A percentile compares a stretch with the other conserved stretches of the same genome.
Evolutionary conservation across 2,797 vertebrate genomes (phyloP).

Genomic region (Anniella stebbinsi): DNA sequence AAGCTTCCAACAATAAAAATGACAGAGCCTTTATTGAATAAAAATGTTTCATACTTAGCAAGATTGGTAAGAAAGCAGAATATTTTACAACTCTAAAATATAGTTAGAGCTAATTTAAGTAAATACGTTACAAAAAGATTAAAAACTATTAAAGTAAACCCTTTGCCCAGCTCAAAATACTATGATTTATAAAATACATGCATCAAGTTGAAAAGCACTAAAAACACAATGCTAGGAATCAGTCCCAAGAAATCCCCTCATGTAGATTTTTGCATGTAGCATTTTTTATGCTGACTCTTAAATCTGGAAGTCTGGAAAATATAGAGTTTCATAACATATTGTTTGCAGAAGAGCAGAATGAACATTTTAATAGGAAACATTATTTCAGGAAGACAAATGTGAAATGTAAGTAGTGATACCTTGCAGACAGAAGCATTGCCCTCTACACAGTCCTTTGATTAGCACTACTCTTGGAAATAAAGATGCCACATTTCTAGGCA

Average conservation of each 20-base stretch:
- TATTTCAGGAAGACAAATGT: conserved; percentile 37
- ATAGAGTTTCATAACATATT: conserved; percentile 47
- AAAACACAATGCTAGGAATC: conserved; percentile 63
- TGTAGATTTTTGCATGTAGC: conserved; percentile 54
- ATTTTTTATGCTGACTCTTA: conserved; percentile 48
- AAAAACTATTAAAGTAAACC: conserved; percentile 66
- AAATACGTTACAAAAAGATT: conserved; percentile 75
- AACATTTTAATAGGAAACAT: conserved; percentile 34
- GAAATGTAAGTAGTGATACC: conserved; percentile 64
- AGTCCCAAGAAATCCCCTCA: conserved; percentile 33
- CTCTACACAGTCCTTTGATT: conserved; percentile 52
- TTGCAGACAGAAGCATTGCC: conserved; percentile 58
- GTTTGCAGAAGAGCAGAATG: conserved; percentile 52
- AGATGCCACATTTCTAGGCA: conserved; percentile 45
- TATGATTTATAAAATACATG: conserved; percentile 71
- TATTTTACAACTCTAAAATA: conserved; percentile 83
- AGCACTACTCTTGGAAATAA: conserved; percentile 38
- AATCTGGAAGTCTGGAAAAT: conserved; percentile 60
- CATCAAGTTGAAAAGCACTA: conserved; percentile 68
- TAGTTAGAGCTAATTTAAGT: conserved; percentile 74
- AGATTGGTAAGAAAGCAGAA: conserved; percentile 80
- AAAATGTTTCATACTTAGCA: conserved; percentile 75
- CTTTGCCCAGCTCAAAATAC: conserved; percentile 57
- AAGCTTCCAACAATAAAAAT: conserved; percentile 62
- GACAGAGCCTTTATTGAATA: conserved; percentile 81